Evolutionary conservation across 2,797 vertebrate genomes (phyloP), one percentile per base, ranked within the genome.

Genomic region (Myioborus melanocephalus): DNA sequence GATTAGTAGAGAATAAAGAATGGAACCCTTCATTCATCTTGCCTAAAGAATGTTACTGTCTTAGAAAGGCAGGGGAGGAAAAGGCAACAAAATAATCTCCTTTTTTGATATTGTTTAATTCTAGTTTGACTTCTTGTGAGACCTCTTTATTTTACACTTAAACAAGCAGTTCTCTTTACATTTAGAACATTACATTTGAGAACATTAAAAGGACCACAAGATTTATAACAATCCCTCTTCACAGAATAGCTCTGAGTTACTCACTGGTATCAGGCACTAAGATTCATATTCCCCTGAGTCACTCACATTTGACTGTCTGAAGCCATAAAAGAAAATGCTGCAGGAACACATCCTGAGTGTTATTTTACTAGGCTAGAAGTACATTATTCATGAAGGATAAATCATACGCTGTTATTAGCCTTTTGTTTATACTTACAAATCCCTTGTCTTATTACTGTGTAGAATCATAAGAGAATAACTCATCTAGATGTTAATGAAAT

Each of bases 281-380:
- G 61, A 87, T 50, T 17, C 32, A 8, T 19, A 53, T 76, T 91
- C 66, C 63, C 21, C 53, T 92, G 55, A 82, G 86, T 94, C 52
- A 75, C 24, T 88, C 5, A 4, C 66, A 63, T 90, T 89, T 86
- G 69, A 65, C 46, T 89, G 49, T 61, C 64, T 95, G 76, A 95
- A 90, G 50, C 90, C 87, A 91, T 86, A 76, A 94, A 95, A 91
- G 79, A 87, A 89, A 81, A 91, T 84, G 76, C 65, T 22, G 47
- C 61, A 59, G 55, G 50, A 92, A 46, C 61, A 88, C 39, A 78
- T 92, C 79, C 50, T 81, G 43, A 50, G 12, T 75, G 56, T 57
- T 85, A 55, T 71, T 93, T 73, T 71, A 37, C 49, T 59, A 53
- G 49, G 27, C 46, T 86, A 47, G 43, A 61, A 90, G 57, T 37